These are phyloP conservation scores for Synaphobranchus kaupii DNA, from an alignment of 2,797 vertebrate genomes.

Conservation along the genomic window DNA sequence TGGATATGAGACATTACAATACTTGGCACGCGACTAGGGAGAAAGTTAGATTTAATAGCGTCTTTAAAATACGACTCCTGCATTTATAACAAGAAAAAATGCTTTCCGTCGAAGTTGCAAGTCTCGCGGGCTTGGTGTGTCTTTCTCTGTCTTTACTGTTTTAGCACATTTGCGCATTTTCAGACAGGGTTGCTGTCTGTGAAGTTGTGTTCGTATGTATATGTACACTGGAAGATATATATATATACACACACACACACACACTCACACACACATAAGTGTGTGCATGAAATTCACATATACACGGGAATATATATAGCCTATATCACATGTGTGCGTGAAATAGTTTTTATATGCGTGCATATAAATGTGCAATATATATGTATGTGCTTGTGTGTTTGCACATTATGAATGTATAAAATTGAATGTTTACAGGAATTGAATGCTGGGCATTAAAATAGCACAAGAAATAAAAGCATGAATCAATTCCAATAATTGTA, in stretches of 20 bases:
- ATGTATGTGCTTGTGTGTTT: not conserved
- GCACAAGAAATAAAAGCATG: not conserved
- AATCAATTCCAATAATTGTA: not conserved
- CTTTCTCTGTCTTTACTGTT: not conserved
- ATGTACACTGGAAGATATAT: not conserved
- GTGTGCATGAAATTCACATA: conserved; percentile 39
- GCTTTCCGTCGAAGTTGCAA: not conserved
- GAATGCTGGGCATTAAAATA: not conserved
- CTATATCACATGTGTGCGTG: not conserved
- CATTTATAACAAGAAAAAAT: not conserved
- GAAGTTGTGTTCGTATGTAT: not conserved
- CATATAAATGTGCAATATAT: not conserved
- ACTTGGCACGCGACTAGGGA: not conserved
- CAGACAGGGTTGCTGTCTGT: not conserved
- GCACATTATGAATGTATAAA: not conserved
- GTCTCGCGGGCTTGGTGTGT: not conserved
- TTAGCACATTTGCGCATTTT: not conserved
- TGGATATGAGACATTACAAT: not conserved
- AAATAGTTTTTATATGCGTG: too few species aligned
- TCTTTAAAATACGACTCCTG: not conserved
- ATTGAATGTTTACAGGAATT: not conserved
- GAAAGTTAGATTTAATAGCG: not conserved
- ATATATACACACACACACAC: not conserved
- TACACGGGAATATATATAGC: conserved; percentile 29
- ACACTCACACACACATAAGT: too few species aligned